Evolutionary conservation across 2,888 invertebrate genomes (phyloP).

Genomic region (Candidula unifasciata): DNA sequence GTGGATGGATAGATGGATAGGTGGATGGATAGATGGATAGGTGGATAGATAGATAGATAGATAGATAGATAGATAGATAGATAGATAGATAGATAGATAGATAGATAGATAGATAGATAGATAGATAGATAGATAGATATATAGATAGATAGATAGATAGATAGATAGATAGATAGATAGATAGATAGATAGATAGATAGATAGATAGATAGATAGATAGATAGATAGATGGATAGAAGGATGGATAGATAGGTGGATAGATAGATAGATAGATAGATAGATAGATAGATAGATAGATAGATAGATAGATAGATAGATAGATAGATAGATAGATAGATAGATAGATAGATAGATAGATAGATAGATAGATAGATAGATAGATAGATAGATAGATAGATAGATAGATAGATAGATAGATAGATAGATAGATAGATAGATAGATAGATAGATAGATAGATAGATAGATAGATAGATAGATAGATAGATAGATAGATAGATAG

Average conservation of each 20-base stretch:
- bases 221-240: too few relatives aligned
- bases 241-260: too few relatives aligned
- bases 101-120: conserved; percentile 16
- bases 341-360: conserved; percentile 25
- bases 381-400: conserved; percentile 31
- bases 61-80: conserved; percentile 25
- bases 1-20: too few relatives aligned
- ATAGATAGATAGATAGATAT: too few relatives aligned
- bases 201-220: conserved; percentile 1
- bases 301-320: conserved; percentile 31
- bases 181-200: conserved; percentile 22
- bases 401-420: conserved; percentile 29
- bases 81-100: neutral
- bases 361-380: conserved; percentile 28
- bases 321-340: conserved; percentile 31
- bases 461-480: neutral
- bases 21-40: too few relatives aligned
- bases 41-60: conserved; percentile 3
- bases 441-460: conserved; percentile 10
- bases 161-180: neutral
- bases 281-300: conserved; percentile 42
- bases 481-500: conserved; percentile 2
- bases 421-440: neutral
- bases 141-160: too few relatives aligned
- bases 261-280: conserved; percentile 28